Evolutionary conservation across 2,797 vertebrate genomes (phyloP).

Genomic region (Neosilurus mollespiculum): DNA sequence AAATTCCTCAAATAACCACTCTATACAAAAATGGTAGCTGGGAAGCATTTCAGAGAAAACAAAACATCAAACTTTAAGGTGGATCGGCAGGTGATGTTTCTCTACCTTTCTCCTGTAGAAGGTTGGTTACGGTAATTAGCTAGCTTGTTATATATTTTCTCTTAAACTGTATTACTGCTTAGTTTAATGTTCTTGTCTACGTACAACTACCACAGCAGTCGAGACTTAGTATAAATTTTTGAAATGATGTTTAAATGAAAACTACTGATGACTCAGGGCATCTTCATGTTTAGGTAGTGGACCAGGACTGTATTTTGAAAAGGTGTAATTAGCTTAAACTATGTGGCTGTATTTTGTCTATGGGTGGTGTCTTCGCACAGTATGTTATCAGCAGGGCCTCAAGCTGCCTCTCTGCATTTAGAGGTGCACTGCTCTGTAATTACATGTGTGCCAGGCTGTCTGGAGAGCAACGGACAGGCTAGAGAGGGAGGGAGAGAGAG

Average conservation of each 20-base stretch:
- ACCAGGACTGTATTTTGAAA: background rate
- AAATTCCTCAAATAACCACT: background rate
- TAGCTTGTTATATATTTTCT: background rate
- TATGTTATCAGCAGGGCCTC: constrained; percentile 38
- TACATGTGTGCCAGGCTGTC: constrained; percentile 54
- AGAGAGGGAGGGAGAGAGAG: constrained; percentile 17
- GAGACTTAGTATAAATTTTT: background rate
- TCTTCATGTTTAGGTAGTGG: constrained; percentile 9
- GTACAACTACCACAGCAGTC: background rate
- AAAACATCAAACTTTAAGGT: background rate
- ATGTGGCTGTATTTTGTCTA: constrained; percentile 19
- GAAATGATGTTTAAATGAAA: background rate
- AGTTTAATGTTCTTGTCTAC: background rate
- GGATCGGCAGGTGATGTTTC: background rate
- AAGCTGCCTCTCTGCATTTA: constrained; percentile 47
- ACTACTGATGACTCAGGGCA: background rate
- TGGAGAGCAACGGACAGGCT: constrained; percentile 37
- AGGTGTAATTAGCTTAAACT: constrained; percentile 20
- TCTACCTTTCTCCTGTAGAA: background rate
- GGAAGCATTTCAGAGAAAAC: background rate
- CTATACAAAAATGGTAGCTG: background rate
- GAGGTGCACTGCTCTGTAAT: constrained; percentile 50
- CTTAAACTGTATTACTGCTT: background rate
- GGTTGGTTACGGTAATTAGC: background rate
- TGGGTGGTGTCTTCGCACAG: background rate